Conservation (phyloP, 37 sponge, comb jelly and placozoan genomes). For the Crambe crambe region DNA sequence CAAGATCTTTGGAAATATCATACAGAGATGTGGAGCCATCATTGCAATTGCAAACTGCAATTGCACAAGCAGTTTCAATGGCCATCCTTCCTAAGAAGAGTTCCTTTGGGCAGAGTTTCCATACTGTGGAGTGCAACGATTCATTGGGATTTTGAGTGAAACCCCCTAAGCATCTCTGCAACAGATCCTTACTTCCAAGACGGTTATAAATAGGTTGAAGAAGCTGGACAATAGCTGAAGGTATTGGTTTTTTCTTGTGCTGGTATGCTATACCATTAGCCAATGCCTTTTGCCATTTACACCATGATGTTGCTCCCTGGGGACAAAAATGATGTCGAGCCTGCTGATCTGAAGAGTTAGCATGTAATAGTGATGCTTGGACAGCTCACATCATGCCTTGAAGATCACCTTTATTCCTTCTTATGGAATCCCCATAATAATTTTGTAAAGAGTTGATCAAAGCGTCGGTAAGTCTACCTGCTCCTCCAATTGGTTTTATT, state of each 20-base stretch:
- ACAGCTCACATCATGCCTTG: conserved; percentile 33
- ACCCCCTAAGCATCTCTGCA: background rate
- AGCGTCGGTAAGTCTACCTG: conserved; percentile 23
- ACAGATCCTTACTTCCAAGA: background rate
- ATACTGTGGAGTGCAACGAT: background rate
- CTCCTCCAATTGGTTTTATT: conserved; percentile 39
- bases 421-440: conserved; percentile 43
- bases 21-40: conserved; percentile 15
- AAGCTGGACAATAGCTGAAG: background rate
- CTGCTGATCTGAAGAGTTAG: conserved; percentile 24
- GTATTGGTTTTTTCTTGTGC: conserved; percentile 16
- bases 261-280: background rate
- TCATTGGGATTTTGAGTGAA: conserved; percentile 24
- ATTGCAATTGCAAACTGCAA: conserved; percentile 27
- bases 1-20: background rate
- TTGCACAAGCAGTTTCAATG: conserved; percentile 14
- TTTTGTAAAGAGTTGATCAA: conserved; percentile 26
- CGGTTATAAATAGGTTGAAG: background rate
- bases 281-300: conserved; percentile 17
- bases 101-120: conserved; percentile 20
- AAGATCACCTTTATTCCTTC: conserved; percentile 17
- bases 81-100: background rate
- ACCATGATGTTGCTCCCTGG: conserved; percentile 20
- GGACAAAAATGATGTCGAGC: conserved; percentile 37
- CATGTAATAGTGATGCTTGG: conserved; percentile 16